Evolutionary conservation across 1,140 invertebrate species (phyloP).

Genomic region (Drosophila ogumai): DNA sequence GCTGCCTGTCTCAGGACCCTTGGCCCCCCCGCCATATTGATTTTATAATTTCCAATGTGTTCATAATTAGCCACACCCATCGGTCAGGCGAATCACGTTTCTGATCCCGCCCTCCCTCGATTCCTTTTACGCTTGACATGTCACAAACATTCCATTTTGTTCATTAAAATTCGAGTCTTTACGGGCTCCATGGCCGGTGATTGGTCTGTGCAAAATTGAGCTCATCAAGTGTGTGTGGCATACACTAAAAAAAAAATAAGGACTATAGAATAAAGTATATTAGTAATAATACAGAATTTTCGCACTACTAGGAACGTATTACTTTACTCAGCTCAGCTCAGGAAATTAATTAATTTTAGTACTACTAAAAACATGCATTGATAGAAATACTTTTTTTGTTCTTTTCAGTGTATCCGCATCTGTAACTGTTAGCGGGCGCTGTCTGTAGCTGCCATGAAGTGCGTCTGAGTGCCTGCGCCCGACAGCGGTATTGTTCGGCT

Average conservation of each 20-base stretch:
- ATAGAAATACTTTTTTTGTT: too few relatives aligned
- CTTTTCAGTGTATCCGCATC: background rate
- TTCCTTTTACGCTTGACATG: slow-evolving; percentile 25
- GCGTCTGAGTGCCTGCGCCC: slow-evolving; percentile 57
- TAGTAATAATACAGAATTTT: background rate
- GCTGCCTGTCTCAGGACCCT: slow-evolving; percentile 12
- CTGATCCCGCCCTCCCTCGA: background rate
- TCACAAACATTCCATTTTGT: slow-evolving; percentile 59
- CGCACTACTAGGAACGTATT: rapidly evolving
- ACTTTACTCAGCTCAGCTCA: too few relatives aligned
- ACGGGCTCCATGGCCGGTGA: slow-evolving; percentile 11
- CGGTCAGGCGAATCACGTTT: slow-evolving; percentile 1
- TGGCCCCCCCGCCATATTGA: slow-evolving; percentile 42
- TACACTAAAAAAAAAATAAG: background rate
- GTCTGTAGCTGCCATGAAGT: slow-evolving; percentile 50
- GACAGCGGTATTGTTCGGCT: slow-evolving; percentile 33
- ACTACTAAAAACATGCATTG: too few relatives aligned
- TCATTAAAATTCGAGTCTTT: slow-evolving; percentile 49
- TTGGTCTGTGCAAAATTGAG: slow-evolving; percentile 26
- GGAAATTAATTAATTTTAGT: background rate
- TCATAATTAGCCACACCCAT: slow-evolving; percentile 69
- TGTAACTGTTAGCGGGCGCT: slow-evolving; percentile 17
- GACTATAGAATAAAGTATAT: background rate
- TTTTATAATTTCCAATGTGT: slow-evolving; percentile 67
- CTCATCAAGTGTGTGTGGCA: slow-evolving; percentile 21